Evolutionary conservation across 2,113 vertebrate genomes (phyloP), one percentile per base, ranked within the genome.

Genomic region (Nesogale talazaci): DNA sequence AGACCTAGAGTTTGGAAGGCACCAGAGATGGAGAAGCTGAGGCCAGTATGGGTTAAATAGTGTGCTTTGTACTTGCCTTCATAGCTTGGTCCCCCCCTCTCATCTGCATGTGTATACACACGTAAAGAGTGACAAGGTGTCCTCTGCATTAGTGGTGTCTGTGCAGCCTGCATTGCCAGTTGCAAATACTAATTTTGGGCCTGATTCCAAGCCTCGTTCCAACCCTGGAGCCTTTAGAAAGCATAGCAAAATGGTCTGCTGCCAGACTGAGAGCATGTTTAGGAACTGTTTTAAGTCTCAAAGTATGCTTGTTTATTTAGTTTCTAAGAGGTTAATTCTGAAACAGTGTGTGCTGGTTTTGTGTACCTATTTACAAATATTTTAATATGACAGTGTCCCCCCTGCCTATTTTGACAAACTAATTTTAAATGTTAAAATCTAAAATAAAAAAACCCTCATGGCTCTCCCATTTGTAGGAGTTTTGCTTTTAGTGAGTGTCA

Each of bases 381-480:
- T 52, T 76, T 75, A 57, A 72, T 79, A 90, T 46, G 46, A 8
- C 46, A 6, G 31, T n/a, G n/a, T n/a, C n/a, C n/a, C 29, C 79
- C 59, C 36, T n/a, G n/a, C 40, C 52, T 88, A 34, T 81, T 67
- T 80, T 56, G n/a, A 78, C 90, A 81, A 90, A 27, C 6, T 56
- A 83, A 91, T 75, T 94, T 89, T 82, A 88, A 92, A 95, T 91
- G 46, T 85, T 40, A 93, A 87, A 79, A 15, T 80, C 27, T n/a
- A n/a, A n/a, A n/a, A n/a, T n/a, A n/a, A n/a, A n/a, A n/a, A n/a
- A n/a, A n/a, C n/a, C n/a, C n/a, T 76, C 78, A 38, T 0, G 0
- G 40, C 59, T 85, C 6, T 94, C 56, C 70, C 82, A 84, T 61
- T 70, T 94, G 87, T 67, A 76, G 57, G 19, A 88, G 14, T 77